Percentiles rank a stretch among this genome's conserved stretches.
These are phyloP conservation scores for Eufriesea mexicana DNA, from an alignment of 1,140 invertebrate genomes.

Conservation along the genomic window DNA sequence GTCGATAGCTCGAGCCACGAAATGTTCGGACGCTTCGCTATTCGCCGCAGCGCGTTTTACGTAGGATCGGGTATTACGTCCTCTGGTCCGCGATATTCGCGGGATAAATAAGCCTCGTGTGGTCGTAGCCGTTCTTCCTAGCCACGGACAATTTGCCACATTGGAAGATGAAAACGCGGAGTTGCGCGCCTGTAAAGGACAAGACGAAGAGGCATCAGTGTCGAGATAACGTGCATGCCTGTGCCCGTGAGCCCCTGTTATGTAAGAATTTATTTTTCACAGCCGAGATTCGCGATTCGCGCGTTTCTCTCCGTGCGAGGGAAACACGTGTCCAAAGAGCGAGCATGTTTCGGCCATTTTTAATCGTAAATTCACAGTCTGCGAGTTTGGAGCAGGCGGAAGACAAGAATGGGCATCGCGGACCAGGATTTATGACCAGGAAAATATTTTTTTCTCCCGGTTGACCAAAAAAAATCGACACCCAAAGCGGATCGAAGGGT, in stretches of 20 bases:
- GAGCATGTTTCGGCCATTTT: background rate
- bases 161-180: constrained; percentile 5
- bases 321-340: background rate
- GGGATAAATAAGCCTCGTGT: constrained; percentile 16
- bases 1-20: constrained; percentile 40
- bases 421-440: constrained; percentile 48
- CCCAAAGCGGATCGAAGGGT: constrained; percentile 58
- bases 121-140: background rate
- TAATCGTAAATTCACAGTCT: constrained; percentile 17
- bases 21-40: constrained; percentile 47
- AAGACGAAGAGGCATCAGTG: background rate
- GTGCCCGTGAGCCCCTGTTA: background rate
- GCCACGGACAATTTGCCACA: background rate
- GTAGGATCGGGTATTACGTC: constrained; percentile 60
- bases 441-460: constrained; percentile 20
- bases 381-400: background rate
- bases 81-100: background rate
- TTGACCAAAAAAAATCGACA: constrained; percentile 37
- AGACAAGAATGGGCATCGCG: background rate
- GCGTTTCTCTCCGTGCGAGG: too few relatives aligned
- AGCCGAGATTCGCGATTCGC: background rate
- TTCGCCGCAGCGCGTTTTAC: constrained; percentile 34
- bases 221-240: background rate
- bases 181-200: background rate
- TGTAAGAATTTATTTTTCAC: background rate